Conservation (phyloP, 2,113 vertebrate genomes). For the Salminus brasiliensis region DNA sequence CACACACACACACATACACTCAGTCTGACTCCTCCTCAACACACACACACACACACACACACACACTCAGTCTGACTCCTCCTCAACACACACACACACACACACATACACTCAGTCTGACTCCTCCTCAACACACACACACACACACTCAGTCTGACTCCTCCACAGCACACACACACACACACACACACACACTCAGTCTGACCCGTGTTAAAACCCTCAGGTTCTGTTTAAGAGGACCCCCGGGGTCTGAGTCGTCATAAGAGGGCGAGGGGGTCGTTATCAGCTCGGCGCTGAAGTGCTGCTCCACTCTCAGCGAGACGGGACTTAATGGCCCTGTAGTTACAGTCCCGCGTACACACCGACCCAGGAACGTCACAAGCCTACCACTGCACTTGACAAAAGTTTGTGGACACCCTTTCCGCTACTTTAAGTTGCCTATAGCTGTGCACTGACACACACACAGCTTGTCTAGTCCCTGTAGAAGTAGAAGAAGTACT, state of each 20-base stretch:
- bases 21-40: too few species aligned
- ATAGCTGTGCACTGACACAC: too few species aligned
- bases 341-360: too few species aligned
- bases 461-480: too few species aligned
- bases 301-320: not conserved
- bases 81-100: constrained; percentile 8
- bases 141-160: not conserved
- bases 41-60: not conserved
- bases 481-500: too few species aligned
- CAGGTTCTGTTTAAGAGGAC: not conserved
- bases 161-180: not conserved
- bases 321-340: not conserved
- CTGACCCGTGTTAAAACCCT: not conserved
- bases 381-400: too few species aligned
- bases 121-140: constrained; percentile 8
- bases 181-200: not conserved
- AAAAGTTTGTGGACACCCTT: too few species aligned
- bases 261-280: not conserved
- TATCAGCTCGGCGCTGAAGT: not conserved
- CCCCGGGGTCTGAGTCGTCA: not conserved
- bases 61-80: too few species aligned
- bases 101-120: not conserved
- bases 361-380: too few species aligned
- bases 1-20: not conserved
- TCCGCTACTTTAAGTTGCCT: too few species aligned